Percentiles rank a stretch among this genome's conserved stretches.
These are phyloP conservation scores for Elephas maximus DNA, from an alignment of 2,113 vertebrate genomes.

Conservation along the genomic window DNA sequence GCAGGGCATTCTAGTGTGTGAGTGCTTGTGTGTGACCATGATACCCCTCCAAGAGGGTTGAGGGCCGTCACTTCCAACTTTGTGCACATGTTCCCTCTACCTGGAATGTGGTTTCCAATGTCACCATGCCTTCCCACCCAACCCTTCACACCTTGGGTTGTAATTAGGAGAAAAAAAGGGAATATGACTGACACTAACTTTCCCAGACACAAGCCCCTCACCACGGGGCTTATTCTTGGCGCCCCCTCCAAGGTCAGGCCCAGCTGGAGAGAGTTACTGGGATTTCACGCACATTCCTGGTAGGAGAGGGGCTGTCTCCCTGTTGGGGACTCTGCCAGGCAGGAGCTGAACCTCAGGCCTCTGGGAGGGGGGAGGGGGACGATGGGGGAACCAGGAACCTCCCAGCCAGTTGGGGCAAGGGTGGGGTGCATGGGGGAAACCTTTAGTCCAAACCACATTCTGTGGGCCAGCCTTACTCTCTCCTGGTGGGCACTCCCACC, in stretches of 20 bases:
- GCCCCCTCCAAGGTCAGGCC: not conserved
- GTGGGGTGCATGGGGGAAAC: not conserved
- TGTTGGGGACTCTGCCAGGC: slow-evolving; percentile 16
- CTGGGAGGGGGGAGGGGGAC: not conserved
- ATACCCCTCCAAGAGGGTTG: not conserved
- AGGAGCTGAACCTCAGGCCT: not conserved
- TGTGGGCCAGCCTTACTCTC: not conserved
- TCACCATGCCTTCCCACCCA: not conserved
- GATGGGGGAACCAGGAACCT: not conserved
- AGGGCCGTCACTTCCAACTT: not conserved
- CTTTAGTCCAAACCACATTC: not conserved
- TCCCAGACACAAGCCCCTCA: not conserved
- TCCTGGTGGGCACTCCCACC: not conserved
- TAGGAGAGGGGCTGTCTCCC: not conserved
- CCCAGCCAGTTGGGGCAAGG: not conserved
- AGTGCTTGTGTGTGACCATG: not conserved
- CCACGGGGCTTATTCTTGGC: not conserved
- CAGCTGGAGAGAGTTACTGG: slow-evolving; percentile 80
- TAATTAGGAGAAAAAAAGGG: slow-evolving; percentile 28
- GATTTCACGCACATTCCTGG: slow-evolving; percentile 83
- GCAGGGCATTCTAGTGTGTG: not conserved
- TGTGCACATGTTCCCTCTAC: not conserved
- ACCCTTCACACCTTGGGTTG: slow-evolving; percentile 55
- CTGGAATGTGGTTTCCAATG: not conserved
- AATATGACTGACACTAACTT: not conserved